Base-by-base conservation (phyloP, 2,888 invertebrate genomes). In the Agrypnus murinus region DNA sequence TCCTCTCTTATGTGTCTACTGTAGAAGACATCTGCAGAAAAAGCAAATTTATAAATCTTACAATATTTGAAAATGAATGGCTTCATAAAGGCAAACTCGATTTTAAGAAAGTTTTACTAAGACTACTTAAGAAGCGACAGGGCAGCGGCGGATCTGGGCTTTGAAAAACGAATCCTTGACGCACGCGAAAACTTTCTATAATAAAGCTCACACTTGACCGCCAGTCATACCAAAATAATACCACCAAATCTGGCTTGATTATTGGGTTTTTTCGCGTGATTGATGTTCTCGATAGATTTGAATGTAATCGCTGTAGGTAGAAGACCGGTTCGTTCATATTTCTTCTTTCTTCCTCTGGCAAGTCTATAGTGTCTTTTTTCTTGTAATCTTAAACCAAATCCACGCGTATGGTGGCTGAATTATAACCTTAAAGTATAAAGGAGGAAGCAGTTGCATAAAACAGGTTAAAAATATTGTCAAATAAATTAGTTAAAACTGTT, bases 391-490 rank as follows among this genome's bases (percentile, higher is more conserved):
- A 25, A 32, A 6, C 7, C 14, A 43, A 50, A 10, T 19, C 19
- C 17, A 14, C 50, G n/a, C 10, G 31, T 25, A n/a, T 31, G 31
- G 31, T 31, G 50, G 19, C 17, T 10, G 19, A 25, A 25, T 25
- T 25, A 31, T 50, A 50, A 12, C 19, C 12, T 31, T 50, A 50
- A 25, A 25, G 5, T 4, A n/a, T n/a, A n/a, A 50, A 50, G 31
- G 31, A 50, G 50, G 50, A 50, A 50, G 31, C 50, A 31, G 32
- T 50, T 50, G 32, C 50, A 50, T n/a, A 50, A 25, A 50, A 50
- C 31, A 50, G 46, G 46, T 46, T 46, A 19, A 46, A 19, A 17
- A 46, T 46, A 46, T 46, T 46, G 46, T 46, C 19, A 8, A 46
- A 17, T 10, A 7, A 19, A 19, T 46, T 17, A 46, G 19, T 46